Evolutionary conservation across 1,140 invertebrate species (phyloP), one percentile per base, ranked within the genome.

Genomic region (Penaeus indicus): DNA sequence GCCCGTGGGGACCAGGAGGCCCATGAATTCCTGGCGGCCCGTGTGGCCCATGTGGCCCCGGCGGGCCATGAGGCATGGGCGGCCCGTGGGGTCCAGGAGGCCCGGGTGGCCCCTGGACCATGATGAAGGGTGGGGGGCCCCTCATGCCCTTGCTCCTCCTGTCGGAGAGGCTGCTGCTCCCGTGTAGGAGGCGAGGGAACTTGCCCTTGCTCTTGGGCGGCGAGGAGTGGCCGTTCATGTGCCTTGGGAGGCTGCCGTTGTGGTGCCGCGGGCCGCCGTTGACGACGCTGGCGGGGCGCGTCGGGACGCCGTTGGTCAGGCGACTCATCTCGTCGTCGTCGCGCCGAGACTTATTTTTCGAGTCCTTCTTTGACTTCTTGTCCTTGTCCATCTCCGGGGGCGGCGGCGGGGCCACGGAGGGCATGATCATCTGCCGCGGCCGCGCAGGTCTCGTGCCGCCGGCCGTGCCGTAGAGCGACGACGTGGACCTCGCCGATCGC

Each of bases 401-500:
- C 88, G 88, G 61, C 91, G 91, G 85, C 91, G 93, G 78, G 93
- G 93, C 21, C 92, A 91, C 84, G 10, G 96, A 95, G 0, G 96
- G 95, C 85, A 96, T 94, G 63, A 95, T 94, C 83, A 97, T 95
- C 93, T 97, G 97, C 16, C 97, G 94, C 0, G 97, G 97, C 77
- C 97, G 90, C 78, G 81, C 22, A 72, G 91, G 64, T 75, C 84
- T 84, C 42, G 91, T 91, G 62, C 89, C 88, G 75, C 91, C 90
- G 64, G 91, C 90, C 84, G 91, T 90, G 32, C 91, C 91, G 78
- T 91, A 91, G 2, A 91, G 11, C 10, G 90, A 91, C 32, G 90
- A 88, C 32, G 90, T 77, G 10, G 89, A 90, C 54, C 86, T 72
- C 10, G 86, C 91, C 69, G 93, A 93, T 13, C 92, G 91, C 90